Conservation (phyloP, 2,113 vertebrate genomes). For the Andinoacara biseriatus region DNA sequence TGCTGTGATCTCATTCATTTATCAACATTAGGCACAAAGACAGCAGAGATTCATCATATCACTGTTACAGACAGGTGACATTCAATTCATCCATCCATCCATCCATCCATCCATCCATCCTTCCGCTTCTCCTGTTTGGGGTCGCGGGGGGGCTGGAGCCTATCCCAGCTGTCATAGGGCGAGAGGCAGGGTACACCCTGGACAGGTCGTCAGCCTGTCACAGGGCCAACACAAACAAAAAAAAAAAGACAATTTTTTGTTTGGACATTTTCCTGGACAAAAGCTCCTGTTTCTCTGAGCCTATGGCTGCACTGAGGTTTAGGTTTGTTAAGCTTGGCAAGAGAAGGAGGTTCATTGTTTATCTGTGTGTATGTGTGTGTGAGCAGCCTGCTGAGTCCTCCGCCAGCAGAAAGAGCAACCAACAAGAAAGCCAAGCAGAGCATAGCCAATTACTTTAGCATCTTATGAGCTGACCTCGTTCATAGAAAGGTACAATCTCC, state of each 20-base stretch:
- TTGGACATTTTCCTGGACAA: neutral
- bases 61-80: neutral
- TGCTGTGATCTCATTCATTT: constrained; percentile 16
- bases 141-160: too few relatives aligned
- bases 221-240: neutral
- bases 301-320: constrained; percentile 24
- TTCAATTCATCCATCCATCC: neutral
- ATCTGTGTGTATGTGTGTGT: constrained; percentile 55
- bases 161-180: too few relatives aligned
- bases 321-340: constrained; percentile 62
- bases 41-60: constrained; percentile 3
- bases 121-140: too few relatives aligned
- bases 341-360: constrained; percentile 66
- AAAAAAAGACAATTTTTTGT: neutral
- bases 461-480: constrained; percentile 56
- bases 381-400: constrained; percentile 65
- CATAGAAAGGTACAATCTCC: neutral
- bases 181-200: too few relatives aligned
- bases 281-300: constrained; percentile 28
- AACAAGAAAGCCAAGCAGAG: constrained; percentile 42
- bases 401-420: constrained; percentile 48
- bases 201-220: too few relatives aligned
- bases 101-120: too few relatives aligned
- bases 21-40: constrained; percentile 18
- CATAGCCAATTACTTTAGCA: constrained; percentile 53